Conservation (phyloP, 2,888 invertebrate species). For the Megamerina dolium region DNA sequence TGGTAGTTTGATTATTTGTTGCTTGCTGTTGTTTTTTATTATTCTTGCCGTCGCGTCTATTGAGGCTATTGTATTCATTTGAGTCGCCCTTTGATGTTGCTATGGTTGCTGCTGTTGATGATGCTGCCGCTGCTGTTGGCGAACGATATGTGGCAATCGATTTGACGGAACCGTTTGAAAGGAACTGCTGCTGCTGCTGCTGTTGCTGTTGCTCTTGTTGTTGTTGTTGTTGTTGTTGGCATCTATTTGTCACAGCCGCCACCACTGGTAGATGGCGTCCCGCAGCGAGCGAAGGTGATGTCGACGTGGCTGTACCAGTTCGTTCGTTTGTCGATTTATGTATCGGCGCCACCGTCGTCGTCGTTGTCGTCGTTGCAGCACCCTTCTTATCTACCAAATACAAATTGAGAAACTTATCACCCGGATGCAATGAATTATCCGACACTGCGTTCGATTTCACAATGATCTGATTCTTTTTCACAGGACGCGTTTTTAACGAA, state of each 20-base stretch:
- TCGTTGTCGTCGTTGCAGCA: constrained; percentile 18
- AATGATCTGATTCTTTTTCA: constrained; percentile 44
- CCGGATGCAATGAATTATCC: constrained; percentile 47
- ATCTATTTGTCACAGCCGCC: constrained; percentile 31
- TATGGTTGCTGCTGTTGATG: too few species aligned
- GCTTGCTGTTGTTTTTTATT: too few species aligned
- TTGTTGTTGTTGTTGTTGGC: constrained; percentile 15
- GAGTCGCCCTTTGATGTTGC: constrained; percentile 45
- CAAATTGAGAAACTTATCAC: constrained; percentile 46
- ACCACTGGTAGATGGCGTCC: constrained; percentile 32
- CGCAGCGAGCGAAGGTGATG: constrained; percentile 25
- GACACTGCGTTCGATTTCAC: constrained; percentile 48
- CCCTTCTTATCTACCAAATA: constrained; percentile 46
- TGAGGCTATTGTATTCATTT: constrained; percentile 35
- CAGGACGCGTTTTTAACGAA: constrained; percentile 42
- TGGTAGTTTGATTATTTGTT: constrained; percentile 25
- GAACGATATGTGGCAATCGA: constrained; percentile 44
- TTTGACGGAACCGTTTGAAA: constrained; percentile 46
- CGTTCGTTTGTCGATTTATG: too few species aligned
- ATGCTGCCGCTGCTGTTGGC: too few species aligned
- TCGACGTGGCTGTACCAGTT: constrained; percentile 22
- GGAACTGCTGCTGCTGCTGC: constrained; percentile 32
- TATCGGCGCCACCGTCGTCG: constrained; percentile 14
- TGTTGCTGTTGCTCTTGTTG: too few species aligned
- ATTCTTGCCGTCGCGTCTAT: too few species aligned